Conservation (phyloP, 2,888 invertebrate genomes). For the Doris montereyensis region DNA sequence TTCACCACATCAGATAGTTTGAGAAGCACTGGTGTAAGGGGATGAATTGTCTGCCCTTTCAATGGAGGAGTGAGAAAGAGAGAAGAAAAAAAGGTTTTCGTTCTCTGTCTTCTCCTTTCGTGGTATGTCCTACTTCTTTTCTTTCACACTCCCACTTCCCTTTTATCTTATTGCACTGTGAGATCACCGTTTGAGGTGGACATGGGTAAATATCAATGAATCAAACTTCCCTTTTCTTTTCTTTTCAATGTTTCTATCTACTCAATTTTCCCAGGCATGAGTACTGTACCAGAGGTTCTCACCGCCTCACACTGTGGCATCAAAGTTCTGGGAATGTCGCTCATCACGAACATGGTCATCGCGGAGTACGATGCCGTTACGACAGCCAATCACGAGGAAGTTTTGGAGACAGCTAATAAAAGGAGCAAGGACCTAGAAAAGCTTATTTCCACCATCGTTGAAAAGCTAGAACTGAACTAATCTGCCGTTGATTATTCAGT, state of each 20-base stretch:
- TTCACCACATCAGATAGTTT: too few species aligned
- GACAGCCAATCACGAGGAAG: conserved; percentile 91
- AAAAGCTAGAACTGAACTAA: conserved; percentile 83
- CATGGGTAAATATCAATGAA: neutral
- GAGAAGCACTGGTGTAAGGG: too few species aligned
- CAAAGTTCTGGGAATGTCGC: conserved; percentile 88
- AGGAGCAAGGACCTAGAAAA: conserved; percentile 68
- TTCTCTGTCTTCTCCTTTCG: too few species aligned
- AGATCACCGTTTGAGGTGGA: neutral
- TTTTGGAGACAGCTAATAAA: conserved; percentile 74
- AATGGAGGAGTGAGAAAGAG: too few species aligned
- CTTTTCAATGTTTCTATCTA: too few species aligned
- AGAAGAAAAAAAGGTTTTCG: too few species aligned
- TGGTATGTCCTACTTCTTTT: too few species aligned
- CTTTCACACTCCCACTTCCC: neutral
- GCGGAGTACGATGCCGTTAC: conserved; percentile 83
- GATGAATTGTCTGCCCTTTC: too few species aligned
- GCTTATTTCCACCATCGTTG: conserved; percentile 71
- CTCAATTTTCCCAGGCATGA: conserved; percentile 77
- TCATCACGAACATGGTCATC: conserved; percentile 92
- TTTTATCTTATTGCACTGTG: neutral
- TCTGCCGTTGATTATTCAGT: too few species aligned
- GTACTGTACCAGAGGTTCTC: conserved; percentile 85
- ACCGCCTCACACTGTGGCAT: conserved; percentile 87
- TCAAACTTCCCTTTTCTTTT: neutral